phyloP scores from a whole-genome alignment of 2,113 vertebrate species.

The Mungos mungo region DNA sequence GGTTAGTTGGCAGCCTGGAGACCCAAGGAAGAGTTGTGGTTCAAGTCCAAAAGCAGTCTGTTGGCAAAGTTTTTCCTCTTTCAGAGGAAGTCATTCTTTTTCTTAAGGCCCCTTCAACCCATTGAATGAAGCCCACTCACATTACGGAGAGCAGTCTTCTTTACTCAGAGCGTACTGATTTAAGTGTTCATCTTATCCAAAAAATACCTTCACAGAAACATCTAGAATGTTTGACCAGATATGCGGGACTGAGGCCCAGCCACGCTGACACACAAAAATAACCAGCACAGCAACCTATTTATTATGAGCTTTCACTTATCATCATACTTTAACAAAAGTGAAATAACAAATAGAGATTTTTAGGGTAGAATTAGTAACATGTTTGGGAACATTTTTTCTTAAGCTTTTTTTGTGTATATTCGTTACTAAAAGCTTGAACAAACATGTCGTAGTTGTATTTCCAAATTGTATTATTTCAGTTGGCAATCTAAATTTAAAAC shows the following conservation, averaged over 20 bases:
- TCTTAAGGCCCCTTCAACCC: neutral
- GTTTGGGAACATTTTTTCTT: neutral
- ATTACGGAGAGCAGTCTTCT: neutral
- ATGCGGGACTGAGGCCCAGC: neutral
- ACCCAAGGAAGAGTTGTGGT: neutral
- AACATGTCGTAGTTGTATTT: conserved; percentile 6
- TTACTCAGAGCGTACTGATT: neutral
- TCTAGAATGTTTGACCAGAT: neutral
- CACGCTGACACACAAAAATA: neutral
- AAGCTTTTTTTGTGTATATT: neutral
- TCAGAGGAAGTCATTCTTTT: neutral
- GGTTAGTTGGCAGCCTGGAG: neutral
- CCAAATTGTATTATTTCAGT: neutral
- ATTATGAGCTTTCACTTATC: neutral
- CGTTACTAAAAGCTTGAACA: neutral
- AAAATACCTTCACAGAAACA: neutral
- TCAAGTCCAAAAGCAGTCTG: neutral
- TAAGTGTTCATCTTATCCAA: neutral
- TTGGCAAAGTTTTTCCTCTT: neutral
- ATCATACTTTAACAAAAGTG: neutral
- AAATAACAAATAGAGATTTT: neutral
- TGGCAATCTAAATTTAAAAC: conserved; percentile 1
- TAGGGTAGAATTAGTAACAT: neutral
- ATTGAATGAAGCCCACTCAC: neutral
- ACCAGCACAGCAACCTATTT: neutral